Evolutionary conservation across 2,797 vertebrate genomes (phyloP).

Genomic region (Hyperoplus lanceolatus): DNA sequence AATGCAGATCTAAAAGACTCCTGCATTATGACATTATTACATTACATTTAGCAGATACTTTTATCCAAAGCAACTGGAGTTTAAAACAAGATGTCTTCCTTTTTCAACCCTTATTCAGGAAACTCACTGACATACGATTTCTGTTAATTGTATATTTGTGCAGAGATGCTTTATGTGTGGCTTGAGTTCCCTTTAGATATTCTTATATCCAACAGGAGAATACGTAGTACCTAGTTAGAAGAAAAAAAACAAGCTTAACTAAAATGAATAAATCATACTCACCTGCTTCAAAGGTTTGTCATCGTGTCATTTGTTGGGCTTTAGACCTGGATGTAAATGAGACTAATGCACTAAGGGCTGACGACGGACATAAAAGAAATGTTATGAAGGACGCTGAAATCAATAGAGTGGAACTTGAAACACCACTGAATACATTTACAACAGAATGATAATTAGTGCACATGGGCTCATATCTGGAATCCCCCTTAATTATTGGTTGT

Average conservation of each 20-base stretch:
- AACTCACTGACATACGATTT: neutral
- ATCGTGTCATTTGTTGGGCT: conserved; percentile 91
- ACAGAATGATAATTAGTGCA: conserved; percentile 84
- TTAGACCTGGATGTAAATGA: conserved; percentile 96
- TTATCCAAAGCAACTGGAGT: too few species aligned
- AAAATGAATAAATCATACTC: conserved; percentile 69
- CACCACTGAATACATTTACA: conserved; percentile 86
- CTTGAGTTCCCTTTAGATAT: conserved; percentile 1
- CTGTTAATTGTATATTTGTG: neutral
- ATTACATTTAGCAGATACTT: too few species aligned
- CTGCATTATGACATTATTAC: too few species aligned
- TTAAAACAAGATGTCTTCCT: neutral
- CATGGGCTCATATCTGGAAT: conserved; percentile 65
- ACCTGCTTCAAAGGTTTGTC: conserved; percentile 71
- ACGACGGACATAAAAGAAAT: conserved; percentile 93
- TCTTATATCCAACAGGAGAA: conserved; percentile 9
- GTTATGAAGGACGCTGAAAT: conserved; percentile 93
- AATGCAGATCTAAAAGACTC: neutral
- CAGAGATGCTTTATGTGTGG: neutral
- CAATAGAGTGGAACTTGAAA: conserved; percentile 95
- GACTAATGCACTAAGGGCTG: conserved; percentile 70
- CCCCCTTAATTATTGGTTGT: conserved; percentile 68
- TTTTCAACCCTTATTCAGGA: neutral
- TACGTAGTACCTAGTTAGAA: neutral
- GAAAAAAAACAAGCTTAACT: conserved; percentile 20